Conservation (phyloP, 2,888 invertebrate genomes). For the Bugulina stolonifera region DNA sequence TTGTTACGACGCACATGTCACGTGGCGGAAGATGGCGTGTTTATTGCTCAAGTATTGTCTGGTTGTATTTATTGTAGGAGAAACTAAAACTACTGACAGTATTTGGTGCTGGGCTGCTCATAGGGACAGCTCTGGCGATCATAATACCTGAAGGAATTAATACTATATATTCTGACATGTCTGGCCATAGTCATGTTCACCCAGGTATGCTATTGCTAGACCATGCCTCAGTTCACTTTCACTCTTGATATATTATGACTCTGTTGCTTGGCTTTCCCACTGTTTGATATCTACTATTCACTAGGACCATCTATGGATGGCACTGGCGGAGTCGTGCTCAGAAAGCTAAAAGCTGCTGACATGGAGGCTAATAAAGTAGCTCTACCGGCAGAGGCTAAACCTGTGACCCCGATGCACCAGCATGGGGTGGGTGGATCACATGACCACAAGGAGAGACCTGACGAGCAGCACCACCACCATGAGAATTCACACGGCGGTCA, state of each 20-base stretch:
- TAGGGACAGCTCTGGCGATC: conserved; percentile 93
- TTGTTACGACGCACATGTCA: no score
- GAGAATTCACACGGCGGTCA: conserved; percentile 1
- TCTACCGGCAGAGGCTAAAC: neutral
- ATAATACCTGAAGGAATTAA: conserved; percentile 98
- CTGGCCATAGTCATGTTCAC: conserved; percentile 26
- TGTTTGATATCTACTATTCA: neutral
- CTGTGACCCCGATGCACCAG: conserved; percentile 16
- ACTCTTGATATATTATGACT: no score
- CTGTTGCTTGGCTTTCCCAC: no score
- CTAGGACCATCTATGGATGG: neutral
- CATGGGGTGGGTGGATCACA: conserved; percentile 23
- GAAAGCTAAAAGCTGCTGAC: neutral
- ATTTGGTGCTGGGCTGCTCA: conserved; percentile 90
- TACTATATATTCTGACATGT: conserved; percentile 38
- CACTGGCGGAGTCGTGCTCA: neutral
- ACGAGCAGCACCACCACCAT: conserved; percentile 27
- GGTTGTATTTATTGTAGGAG: no score
- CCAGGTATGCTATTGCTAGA: no score
- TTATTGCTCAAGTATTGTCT: no score
- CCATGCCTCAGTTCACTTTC: no score
- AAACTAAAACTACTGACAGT: conserved; percentile 88
- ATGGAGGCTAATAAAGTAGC: neutral
- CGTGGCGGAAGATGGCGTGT: no score
- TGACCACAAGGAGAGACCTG: conserved; percentile 8